Evolutionary conservation across 2,888 invertebrate species (phyloP), one percentile per base, ranked within the genome.

Genomic region (Drosophila infuscata): DNA sequence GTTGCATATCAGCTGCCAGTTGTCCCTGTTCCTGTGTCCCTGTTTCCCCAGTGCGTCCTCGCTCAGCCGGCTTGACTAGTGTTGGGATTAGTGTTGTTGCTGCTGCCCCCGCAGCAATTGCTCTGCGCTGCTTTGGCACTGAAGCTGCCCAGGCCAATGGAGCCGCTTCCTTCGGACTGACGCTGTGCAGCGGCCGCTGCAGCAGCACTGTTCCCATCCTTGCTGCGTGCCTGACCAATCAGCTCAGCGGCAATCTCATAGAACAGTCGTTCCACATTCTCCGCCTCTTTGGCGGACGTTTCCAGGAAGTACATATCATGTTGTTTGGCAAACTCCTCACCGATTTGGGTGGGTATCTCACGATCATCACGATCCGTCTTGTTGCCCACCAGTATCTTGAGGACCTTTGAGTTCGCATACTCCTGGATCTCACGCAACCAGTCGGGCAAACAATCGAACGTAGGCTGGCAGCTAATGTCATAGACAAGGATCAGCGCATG

Each of bases 221-320:
- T 97, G 94, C 96, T 96, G 93, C 96, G 95, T n/a, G 97, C 97
- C 95, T 97, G 97, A 95, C 97, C 97, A 95, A 97, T 97, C 60
- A 98, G 94, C 93, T 97, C 98, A 76, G 96, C 97, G 76, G 99
- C 99, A 88, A 99, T 99, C 94, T 99, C 98, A 95, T 98, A 97
- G 93, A 99, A 99, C 70, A 99, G 94, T 91, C 97, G 95, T 93
- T 99, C 99, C 5, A 99, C 99, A 94, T 99, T 99, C 90, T 99
- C 99, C 3, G 99, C 98, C 94, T 99, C 98, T 93, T 99, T 98
- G 0, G 99, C 99, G 0, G 99, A 99, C 0, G 99, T 99, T 94
- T 99, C 99, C 83, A 99, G 94, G 94, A 99, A 99, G 93, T 98
- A 98, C 98, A 99, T 99, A 89, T 97, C 97, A 91, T 99, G 98